Evolutionary conservation across 2,797 vertebrate genomes (phyloP), one percentile per base, ranked within the genome.

Genomic region (Spondyliosoma cantharus): DNA sequence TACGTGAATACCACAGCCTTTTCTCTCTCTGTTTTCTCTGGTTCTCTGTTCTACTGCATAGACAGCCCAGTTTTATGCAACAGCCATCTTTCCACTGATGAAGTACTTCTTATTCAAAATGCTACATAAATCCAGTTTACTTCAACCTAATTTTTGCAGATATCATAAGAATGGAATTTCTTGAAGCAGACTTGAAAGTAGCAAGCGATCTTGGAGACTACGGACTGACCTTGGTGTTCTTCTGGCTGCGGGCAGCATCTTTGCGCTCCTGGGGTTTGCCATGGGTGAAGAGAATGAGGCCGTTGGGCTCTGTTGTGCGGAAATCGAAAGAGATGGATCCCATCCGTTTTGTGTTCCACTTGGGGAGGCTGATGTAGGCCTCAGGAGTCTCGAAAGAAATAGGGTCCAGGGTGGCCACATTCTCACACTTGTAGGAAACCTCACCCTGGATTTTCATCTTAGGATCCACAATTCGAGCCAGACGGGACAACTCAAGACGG

Each of bases 391-490:
- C 97, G 1, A 99, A 99, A 57, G 96, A 99, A 84, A 99, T 99
- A 45, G 98, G 98, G 85, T 99, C 98, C 89, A 99, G 86, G 0
- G 98, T 99, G 81, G 98, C 97, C 80, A 99, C 98, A 16, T 98
- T 98, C 91, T 99, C 98, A 86, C 98, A 99, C 71, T 96, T 93
- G 32, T 99, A 99, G 61, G 97, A 96, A 67, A 99, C 98, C 71
- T 99, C 98, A 3, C 98, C 98, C 3, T 99, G 97, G 92, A 99
- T 98, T 93, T 99, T 99, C 98, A 99, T 99, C 89, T 99, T 99
- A n/a, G 97, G 97, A 91, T 99, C 98, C 77, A 97, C 96, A 68
- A 99, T 97, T 63, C 97, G 95, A 78, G 98, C 98, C 91, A 99
- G 93, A 46, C 97, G 97, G 78, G 98, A 99, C 84, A 99, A 92